These are phyloP conservation scores for Drosophila persimilis DNA, from an alignment of 1,140 invertebrate species.

Conservation along the genomic window DNA sequence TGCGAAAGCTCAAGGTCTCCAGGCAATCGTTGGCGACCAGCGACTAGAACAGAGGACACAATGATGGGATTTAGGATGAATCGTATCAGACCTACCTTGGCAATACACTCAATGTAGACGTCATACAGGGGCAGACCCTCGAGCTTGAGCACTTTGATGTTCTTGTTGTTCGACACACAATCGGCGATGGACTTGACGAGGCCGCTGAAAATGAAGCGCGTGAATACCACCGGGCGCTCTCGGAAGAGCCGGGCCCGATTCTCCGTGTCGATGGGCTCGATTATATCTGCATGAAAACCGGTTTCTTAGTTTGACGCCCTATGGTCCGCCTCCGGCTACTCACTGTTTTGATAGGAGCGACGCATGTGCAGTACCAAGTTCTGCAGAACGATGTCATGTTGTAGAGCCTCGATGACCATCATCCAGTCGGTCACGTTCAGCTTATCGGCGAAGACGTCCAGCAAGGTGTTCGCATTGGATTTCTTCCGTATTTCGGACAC, in stretches of 20 bases:
- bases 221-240: constrained; percentile 84
- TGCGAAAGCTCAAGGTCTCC: constrained; percentile 85
- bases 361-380: constrained; percentile 83
- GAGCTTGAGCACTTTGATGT: constrained; percentile 85
- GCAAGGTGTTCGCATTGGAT: constrained; percentile 79
- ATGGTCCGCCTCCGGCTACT: constrained; percentile 6
- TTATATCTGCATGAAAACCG: constrained; percentile 54
- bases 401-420: constrained; percentile 85
- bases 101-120: constrained; percentile 84
- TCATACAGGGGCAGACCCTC: constrained; percentile 86
- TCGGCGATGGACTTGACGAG: constrained; percentile 84
- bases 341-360: constrained; percentile 72
- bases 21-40: constrained; percentile 84
- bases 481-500: constrained; percentile 74
- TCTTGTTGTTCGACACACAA: constrained; percentile 84
- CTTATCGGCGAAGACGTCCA: constrained; percentile 86
- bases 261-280: constrained; percentile 85
- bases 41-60: constrained; percentile 66
- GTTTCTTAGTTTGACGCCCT: background rate
- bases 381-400: constrained; percentile 85
- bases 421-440: constrained; percentile 87
- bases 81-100: constrained; percentile 56
- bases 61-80: too few relatives aligned
- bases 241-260: constrained; percentile 83
- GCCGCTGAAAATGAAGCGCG: constrained; percentile 84